Evolutionary conservation across 2,113 vertebrate genomes (phyloP).

Genomic region (Notothenia rossii): DNA sequence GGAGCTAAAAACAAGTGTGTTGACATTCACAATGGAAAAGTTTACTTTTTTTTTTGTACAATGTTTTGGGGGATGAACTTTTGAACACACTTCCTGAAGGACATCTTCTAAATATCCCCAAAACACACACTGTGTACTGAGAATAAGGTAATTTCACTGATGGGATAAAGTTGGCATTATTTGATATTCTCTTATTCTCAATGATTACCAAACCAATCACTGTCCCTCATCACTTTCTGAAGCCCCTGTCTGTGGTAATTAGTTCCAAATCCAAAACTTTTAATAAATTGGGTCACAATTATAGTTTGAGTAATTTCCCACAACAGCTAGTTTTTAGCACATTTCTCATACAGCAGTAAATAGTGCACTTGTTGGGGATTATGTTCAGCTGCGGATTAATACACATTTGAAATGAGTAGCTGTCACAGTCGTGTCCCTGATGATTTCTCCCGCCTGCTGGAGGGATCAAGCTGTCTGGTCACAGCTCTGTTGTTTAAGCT

Average conservation of each 20-base stretch:
- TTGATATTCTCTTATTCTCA: background rate
- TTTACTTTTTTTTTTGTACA: too few species aligned
- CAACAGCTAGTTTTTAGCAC: too few species aligned
- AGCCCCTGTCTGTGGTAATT: background rate
- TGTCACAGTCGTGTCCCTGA: conserved; percentile 3
- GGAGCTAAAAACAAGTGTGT: conserved; percentile 10
- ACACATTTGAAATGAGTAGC: conserved; percentile 2
- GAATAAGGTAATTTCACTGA: background rate
- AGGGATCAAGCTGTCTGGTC: conserved; percentile 23
- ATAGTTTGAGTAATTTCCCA: background rate
- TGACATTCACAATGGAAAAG: conserved; percentile 3
- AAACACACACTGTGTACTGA: background rate
- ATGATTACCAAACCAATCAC: background rate
- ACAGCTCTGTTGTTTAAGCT: background rate
- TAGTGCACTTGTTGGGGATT: background rate
- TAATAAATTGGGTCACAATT: background rate
- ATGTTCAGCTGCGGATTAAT: conserved; percentile 5
- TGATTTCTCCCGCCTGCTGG: background rate
- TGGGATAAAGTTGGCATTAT: background rate
- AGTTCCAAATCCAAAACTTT: background rate
- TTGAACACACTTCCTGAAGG: background rate
- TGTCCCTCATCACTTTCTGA: background rate
- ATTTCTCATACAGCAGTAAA: background rate
- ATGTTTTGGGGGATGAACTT: conserved; percentile 22
- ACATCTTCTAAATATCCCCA: background rate